Evolutionary conservation across 2,888 invertebrate species (phyloP), one percentile per base, ranked within the genome.

Genomic region (Aelia acuminata): DNA sequence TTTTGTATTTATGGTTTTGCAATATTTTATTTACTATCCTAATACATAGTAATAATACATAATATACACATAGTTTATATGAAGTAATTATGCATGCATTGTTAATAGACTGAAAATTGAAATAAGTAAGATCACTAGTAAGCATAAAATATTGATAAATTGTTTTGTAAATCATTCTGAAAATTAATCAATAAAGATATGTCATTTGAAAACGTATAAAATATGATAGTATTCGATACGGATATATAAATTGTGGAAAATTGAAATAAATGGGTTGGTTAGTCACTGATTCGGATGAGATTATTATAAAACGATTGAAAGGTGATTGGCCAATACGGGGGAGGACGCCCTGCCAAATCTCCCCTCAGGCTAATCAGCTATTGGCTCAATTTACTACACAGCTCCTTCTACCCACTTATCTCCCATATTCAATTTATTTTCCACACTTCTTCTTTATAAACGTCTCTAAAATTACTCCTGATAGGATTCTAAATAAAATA

Each of bases 221-320:
- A 63, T 63, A 18, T 26, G n/a, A 53, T 22, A 3, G 13, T 22
- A 50, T 63, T 35, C 15, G 26, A 63, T 63, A 63, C 18, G 18
- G 31, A 63, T 63, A 63, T 63, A 63, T 63, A 63, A 63, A 63
- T 63, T 31, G 31, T 31, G 18, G 63, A 31, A 63, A 63, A 63
- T 63, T 35, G 63, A 63, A 63, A 31, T 63, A 63, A 63, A 80
- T 43, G 22, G 80, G 43, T 80, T 80, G 80, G 80, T 80, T 80
- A 43, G n/a, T 18, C 80, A 80, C 22, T 39, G 80, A 80, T 80
- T n/a, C 39, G 75, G 75, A 75, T 80, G 80, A 43, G 80, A 53
- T 86, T 86, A 86, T 86, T 53, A 86, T 86, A 63, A 86, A 43
- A 35, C 47, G 86, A 86, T 86, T 86, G 86, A 86, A 86, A 57